Conservation (phyloP, 1,140 invertebrate species). For the Neocloeon triangulifer region DNA sequence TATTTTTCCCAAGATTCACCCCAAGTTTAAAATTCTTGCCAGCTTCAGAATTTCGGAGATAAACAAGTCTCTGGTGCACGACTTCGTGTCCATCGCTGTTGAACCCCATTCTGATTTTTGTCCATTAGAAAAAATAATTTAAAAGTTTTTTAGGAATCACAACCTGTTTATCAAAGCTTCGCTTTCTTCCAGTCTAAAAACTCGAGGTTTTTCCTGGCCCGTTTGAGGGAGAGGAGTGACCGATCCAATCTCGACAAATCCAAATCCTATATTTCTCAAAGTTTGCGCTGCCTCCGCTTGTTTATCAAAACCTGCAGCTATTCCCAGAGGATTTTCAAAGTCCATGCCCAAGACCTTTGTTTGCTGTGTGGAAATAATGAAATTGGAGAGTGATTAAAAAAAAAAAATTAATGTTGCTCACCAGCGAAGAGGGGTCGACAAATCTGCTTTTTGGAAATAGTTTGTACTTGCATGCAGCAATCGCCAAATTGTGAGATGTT, state of each 20-base stretch:
- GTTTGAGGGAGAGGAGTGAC: constrained; percentile 80
- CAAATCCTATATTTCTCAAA: constrained; percentile 68
- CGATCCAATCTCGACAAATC: constrained; percentile 91
- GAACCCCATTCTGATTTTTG: too few species aligned
- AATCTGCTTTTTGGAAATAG: constrained; percentile 32
- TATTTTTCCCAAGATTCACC: constrained; percentile 93
- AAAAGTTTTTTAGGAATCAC: too few species aligned
- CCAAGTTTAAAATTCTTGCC: constrained; percentile 36
- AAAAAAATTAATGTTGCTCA: constrained; percentile 18
- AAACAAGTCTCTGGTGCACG: constrained; percentile 37
- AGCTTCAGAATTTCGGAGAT: constrained; percentile 23
- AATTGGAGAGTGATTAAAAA: too few species aligned
- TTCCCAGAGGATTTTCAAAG: constrained; percentile 75
- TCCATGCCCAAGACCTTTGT: constrained; percentile 42
- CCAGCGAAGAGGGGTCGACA: constrained; percentile 34
- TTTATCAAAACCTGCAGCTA: constrained; percentile 97
- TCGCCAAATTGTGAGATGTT: constrained; percentile 49
- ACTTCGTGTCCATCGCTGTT: constrained; percentile 80
- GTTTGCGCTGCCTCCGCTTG: constrained; percentile 75
- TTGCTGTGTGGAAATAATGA: constrained; percentile 20
- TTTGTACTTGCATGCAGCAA: constrained; percentile 49
- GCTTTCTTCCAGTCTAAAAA: constrained; percentile 72
- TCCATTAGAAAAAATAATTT: constrained; percentile 13
- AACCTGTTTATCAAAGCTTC: constrained; percentile 80
- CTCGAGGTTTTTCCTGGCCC: constrained; percentile 78